Evolutionary conservation across 2,797 vertebrate species (phyloP).

Genomic region (Brachyalestes nurse): DNA sequence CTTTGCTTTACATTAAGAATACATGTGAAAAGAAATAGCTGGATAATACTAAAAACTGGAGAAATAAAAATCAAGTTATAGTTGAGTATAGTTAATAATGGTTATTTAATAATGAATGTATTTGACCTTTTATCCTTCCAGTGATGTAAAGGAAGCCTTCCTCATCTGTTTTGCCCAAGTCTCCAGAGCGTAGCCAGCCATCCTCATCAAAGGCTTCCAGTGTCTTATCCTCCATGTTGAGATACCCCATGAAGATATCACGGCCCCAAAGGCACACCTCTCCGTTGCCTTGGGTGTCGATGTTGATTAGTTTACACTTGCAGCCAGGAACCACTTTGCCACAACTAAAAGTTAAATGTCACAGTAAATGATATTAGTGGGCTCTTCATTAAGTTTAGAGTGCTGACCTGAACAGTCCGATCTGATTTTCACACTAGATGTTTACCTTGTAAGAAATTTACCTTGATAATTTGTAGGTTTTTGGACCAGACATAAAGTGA

Average conservation of each 20-base stretch:
- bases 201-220: constrained; percentile 82
- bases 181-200: constrained; percentile 88
- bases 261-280: constrained; percentile 91
- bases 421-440: not conserved
- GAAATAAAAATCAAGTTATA: not conserved
- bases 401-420: not conserved
- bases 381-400: too few relatives aligned
- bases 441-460: constrained; percentile 53
- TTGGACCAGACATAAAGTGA: constrained; percentile 84
- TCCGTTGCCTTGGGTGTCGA: constrained; percentile 78
- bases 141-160: constrained; percentile 89
- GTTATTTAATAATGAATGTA: too few relatives aligned
- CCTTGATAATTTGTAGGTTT: constrained; percentile 80
- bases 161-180: constrained; percentile 80
- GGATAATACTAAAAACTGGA: not conserved
- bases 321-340: constrained; percentile 86
- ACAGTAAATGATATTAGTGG: not conserved
- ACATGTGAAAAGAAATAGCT: not conserved
- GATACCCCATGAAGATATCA: constrained; percentile 89
- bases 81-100: not conserved
- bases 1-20: not conserved
- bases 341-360: constrained; percentile 72
- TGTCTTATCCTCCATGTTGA: constrained; percentile 88
- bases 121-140: constrained; percentile 86
- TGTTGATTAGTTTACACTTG: constrained; percentile 78